Percentiles rank a stretch among this genome's conserved stretches.
Conservation (phyloP, 1,140 invertebrate genomes). For the Cherax destructor region DNA sequence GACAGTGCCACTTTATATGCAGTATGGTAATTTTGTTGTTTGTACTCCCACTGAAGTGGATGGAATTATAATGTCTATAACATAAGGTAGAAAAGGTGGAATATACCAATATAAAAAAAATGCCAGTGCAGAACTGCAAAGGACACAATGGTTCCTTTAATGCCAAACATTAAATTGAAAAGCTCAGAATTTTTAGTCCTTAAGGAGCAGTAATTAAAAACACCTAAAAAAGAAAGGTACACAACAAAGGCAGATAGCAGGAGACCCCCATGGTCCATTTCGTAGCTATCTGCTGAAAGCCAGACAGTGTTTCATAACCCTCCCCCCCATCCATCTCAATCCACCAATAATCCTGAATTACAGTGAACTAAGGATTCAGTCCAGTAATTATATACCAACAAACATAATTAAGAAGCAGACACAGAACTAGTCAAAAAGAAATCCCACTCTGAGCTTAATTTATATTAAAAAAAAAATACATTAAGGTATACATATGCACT, state of each 20-base stretch:
- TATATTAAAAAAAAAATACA: too few species aligned
- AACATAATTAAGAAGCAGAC: slow-evolving; percentile 48
- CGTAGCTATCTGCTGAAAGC: too few species aligned
- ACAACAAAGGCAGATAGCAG: too few species aligned
- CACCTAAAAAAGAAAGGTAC: background rate
- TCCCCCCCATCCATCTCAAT: background rate
- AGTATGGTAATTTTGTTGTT: background rate
- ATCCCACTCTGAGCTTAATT: too few species aligned
- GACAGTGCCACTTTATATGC: background rate
- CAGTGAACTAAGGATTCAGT: background rate
- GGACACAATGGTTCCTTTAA: background rate
- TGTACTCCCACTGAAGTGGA: background rate
- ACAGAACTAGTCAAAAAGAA: background rate
- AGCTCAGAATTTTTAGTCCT: too few species aligned
- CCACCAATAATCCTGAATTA: background rate
- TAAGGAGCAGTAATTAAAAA: background rate
- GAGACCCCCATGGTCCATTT: too few species aligned
- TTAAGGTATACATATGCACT: too few species aligned
- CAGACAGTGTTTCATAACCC: background rate
- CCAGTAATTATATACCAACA: background rate
- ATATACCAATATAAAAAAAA: background rate
- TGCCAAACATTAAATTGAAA: background rate
- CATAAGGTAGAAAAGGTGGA: background rate
- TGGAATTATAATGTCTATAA: background rate
- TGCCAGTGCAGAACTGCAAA: background rate